Percentiles rank a stretch among this genome's conserved stretches.
phyloP scores from a whole-genome alignment of 2,888 invertebrate genomes.

The Caenorhabditis sinica region DNA sequence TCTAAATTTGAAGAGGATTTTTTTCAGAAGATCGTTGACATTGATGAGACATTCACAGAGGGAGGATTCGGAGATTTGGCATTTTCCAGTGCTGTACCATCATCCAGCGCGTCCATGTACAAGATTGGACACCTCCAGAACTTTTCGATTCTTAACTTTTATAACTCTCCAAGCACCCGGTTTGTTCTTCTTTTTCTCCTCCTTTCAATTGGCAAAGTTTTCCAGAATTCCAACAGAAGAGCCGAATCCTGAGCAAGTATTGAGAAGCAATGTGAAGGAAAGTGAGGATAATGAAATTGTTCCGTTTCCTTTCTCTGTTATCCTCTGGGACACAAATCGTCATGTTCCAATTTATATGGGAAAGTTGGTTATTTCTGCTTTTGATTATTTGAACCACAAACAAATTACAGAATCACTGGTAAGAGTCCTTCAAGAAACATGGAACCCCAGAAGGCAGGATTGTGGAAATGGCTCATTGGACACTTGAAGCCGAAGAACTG shows the following conservation, averaged over 20 bases:
- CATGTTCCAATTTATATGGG: slow-evolving; percentile 45
- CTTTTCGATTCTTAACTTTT: slow-evolving; percentile 25
- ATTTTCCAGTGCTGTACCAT: not conserved
- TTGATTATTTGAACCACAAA: no score
- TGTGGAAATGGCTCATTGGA: not conserved
- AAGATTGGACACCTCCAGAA: slow-evolving; percentile 43
- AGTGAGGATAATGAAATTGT: slow-evolving; percentile 37
- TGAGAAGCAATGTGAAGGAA: not conserved
- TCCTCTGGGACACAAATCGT: slow-evolving; percentile 45
- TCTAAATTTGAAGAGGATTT: not conserved
- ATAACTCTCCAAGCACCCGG: slow-evolving; percentile 26
- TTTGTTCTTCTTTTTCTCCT: no score
- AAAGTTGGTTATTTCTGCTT: slow-evolving; percentile 23
- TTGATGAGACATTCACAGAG: slow-evolving; percentile 37
- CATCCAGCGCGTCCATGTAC: not conserved
- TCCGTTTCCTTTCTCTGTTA: slow-evolving; percentile 31
- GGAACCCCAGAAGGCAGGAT: slow-evolving; percentile 6
- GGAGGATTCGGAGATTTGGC: slow-evolving; percentile 50
- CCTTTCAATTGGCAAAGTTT: no score
- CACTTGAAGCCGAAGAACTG: not conserved
- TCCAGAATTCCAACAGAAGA: not conserved
- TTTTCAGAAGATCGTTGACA: slow-evolving; percentile 18
- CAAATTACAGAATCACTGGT: slow-evolving; percentile 10
- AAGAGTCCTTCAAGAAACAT: not conserved
- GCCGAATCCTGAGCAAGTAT: not conserved